These are phyloP conservation scores for Anastrepha ludens DNA, from an alignment of 1,140 invertebrate genomes.

Conservation along the genomic window DNA sequence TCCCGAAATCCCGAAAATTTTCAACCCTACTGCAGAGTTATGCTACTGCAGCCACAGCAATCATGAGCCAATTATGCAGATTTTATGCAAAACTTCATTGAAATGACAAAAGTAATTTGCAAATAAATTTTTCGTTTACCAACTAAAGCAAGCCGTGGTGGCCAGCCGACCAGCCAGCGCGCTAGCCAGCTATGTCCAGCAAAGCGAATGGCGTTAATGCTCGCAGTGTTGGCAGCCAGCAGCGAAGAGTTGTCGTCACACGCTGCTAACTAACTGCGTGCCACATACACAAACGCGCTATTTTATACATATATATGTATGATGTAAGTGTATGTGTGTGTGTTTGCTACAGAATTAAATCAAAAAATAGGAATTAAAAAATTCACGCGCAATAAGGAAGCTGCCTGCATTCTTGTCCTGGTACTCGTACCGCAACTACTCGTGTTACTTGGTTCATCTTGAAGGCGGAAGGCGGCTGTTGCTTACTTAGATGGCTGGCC, in stretches of 20 bases:
- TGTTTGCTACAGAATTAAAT: no score
- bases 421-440: neutral
- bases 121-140: conserved; percentile 45
- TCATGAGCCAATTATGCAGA: conserved; percentile 66
- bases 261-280: neutral
- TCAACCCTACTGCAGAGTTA: neutral
- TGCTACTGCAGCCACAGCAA: neutral
- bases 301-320: no score
- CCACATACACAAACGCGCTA: neutral
- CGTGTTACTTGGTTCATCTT: neutral
- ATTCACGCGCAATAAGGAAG: conserved; percentile 1
- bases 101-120: conserved; percentile 54
- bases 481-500: conserved; percentile 56
- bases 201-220: neutral
- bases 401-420: neutral
- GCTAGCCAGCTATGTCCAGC: neutral
- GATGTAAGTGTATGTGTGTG: neutral
- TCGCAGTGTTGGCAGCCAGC: neutral
- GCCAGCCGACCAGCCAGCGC: neutral
- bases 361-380: neutral
- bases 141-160: neutral
- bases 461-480: neutral
- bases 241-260: neutral
- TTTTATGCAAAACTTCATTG: conserved; percentile 61
- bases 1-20: no score